phyloP scores from a whole-genome alignment of 2,113 vertebrate genomes.

The Pseudopipra pipra region DNA sequence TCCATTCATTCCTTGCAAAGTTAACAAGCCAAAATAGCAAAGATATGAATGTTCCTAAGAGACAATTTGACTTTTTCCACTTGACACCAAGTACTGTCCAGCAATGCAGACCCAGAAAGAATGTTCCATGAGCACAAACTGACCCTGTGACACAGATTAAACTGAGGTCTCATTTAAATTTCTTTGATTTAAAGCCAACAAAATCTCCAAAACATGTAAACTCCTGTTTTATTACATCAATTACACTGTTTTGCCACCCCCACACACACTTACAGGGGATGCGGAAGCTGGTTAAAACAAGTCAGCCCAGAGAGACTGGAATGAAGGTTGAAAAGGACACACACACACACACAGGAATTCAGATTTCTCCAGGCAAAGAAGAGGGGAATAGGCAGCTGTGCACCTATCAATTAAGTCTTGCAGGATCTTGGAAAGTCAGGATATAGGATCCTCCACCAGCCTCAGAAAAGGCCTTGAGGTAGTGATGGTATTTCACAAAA shows the following conservation, averaged over 20 bases:
- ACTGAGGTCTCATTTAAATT: not conserved
- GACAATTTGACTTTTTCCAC: not conserved
- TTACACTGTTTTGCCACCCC: not conserved
- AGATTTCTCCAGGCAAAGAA: constrained; percentile 36
- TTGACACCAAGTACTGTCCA: not conserved
- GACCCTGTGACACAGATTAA: not conserved
- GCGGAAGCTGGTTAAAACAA: not conserved
- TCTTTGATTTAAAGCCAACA: constrained; percentile 23
- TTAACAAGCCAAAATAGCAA: not conserved
- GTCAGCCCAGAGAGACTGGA: constrained; percentile 13
- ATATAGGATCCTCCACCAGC: not conserved
- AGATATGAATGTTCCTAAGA: not conserved
- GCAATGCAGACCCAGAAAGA: not conserved
- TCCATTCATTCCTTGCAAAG: not conserved
- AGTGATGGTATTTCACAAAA: not conserved
- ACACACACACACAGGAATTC: not conserved
- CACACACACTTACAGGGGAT: not conserved
- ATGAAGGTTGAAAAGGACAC: not conserved
- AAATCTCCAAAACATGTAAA: not conserved
- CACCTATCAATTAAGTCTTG: constrained; percentile 25
- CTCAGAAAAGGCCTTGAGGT: not conserved
- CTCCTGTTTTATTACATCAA: constrained; percentile 5
- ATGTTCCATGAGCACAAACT: not conserved
- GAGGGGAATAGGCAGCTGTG: not conserved
- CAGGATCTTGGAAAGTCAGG: not conserved